Evolutionary conservation across 2,888 invertebrate species (phyloP), one percentile per base, ranked within the genome.

Genomic region (Scelioninae gen. 1): DNA sequence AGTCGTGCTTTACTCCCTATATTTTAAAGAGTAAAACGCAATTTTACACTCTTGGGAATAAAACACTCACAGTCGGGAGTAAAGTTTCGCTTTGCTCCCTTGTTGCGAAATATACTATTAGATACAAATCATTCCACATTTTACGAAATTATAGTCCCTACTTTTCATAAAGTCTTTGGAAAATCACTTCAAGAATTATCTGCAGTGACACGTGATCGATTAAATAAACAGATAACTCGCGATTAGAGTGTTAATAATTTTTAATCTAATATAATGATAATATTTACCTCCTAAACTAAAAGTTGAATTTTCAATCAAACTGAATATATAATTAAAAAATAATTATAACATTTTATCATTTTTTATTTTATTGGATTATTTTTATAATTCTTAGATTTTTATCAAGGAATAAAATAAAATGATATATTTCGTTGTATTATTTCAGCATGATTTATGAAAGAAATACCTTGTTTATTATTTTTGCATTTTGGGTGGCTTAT

Each of bases 391-490:
- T 11, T 45, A 45, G 6, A 43, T 43, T 43, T 43, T 43, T 43
- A 43, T 43, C 5, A 11, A 16, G 13, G 11, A 49, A 11, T 43
- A 9, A 9, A 11, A 9, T 43, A 6, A 34, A 34, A 34, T 34
- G 34, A n/a, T n/a, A n/a, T 34, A 34, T 34, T 45, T 45, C n/a
- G 13, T 45, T 13, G 5, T 45, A 15, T 45, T 15, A 15, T 49
- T 49, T 49, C 40, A 40, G 40, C 11, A 40, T n/a, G 5, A 45
- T 13, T 29, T 53, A 53, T 31, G 31, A 29, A 53, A 23, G 9
- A 53, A 53, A 16, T 63, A 69, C 68, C 68, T 56, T 56, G 10
- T 43, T 55, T 56, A 8, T 45, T 31, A 7, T 16, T 3, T 47
- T 9, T n/a, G 16, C 56, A 34, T 47, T 69, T 69, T 15, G 68